These are phyloP conservation scores for Drosophila orena DNA, from an alignment of 1,140 invertebrate genomes.

Conservation along the genomic window DNA sequence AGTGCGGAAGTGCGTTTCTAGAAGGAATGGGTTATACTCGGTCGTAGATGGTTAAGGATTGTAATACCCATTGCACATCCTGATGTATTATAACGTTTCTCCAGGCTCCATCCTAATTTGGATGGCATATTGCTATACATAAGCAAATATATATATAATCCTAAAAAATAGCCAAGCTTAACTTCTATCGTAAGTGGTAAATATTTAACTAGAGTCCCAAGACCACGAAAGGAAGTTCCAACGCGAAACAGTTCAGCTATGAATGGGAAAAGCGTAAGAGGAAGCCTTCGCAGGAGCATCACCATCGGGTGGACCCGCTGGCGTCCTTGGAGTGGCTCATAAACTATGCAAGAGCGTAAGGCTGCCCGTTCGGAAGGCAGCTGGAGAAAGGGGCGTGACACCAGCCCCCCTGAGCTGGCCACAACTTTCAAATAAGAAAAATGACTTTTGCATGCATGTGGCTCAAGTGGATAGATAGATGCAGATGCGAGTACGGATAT, in stretches of 20 bases:
- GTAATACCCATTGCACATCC: neutral
- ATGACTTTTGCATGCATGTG: slow-evolving; percentile 51
- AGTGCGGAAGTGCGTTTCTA: slow-evolving; percentile 27
- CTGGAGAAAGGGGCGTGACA: slow-evolving; percentile 1
- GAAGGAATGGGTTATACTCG: neutral
- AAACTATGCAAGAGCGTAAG: slow-evolving; percentile 26
- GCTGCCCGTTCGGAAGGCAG: slow-evolving; percentile 6
- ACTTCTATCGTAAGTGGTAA: neutral
- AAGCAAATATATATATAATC: too few species aligned
- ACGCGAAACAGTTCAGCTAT: too few species aligned
- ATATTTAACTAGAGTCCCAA: neutral
- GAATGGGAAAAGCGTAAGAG: neutral
- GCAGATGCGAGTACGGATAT: slow-evolving; percentile 1
- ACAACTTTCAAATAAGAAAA: slow-evolving; percentile 58
- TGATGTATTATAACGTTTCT: too few species aligned
- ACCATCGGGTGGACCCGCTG: slow-evolving; percentile 3
- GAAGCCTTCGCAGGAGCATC: slow-evolving; percentile 6
- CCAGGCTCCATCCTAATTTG: too few species aligned
- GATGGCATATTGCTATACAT: too few species aligned
- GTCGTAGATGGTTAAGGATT: neutral
- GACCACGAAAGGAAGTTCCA: too few species aligned
- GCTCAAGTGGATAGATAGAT: slow-evolving; percentile 22
- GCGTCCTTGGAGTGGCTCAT: slow-evolving; percentile 29
- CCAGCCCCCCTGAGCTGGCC: slow-evolving; percentile 28
- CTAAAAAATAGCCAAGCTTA: too few species aligned